Evolutionary conservation across 2,888 invertebrate genomes (phyloP), one percentile per base, ranked within the genome.

Genomic region (Cataglyphis albicans): DNA sequence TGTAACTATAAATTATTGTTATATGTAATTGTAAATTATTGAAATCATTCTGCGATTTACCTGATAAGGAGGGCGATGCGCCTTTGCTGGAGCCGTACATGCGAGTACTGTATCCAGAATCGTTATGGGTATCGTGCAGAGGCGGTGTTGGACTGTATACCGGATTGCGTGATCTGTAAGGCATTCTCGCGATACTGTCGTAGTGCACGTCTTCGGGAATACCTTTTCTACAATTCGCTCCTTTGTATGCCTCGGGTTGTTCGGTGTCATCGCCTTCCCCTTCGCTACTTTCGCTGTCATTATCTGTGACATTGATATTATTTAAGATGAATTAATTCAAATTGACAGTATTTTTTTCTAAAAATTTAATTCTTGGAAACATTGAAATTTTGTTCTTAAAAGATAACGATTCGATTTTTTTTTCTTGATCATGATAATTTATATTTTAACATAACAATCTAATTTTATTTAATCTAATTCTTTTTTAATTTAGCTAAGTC

Each of bases 101-200:
- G 92, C 97, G 97, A 57, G 98, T 98, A 91, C 97, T 97, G 93
- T 98, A 98, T 0, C 98, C 98, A 0, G 98, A 98, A 94, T 98
- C 98, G 88, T 98, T 97, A 93, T 97, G 98, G 0, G 96, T 96
- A 90, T 97, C 97, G 93, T 88, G 94, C 90, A 87, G 93, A 82
- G 86, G 94, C 67, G 93, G 90, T 9, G 95, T 95, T 2, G 96
- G 95, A 87, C 95, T 95, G 91, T 96, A 96, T 75, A 96, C 95
- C 3, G 95, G 95, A 86, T 94, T 95, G 72, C 95, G 93, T 72
- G 95, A 95, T 81, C 95, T 91, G 86, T 93, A 93, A 64, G 93
- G 93, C 93, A 93, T 91, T 84, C 91, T 91, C 48, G 93, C 93
- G 64, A 93, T 93, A 21, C 91, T 92, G 88, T 93, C 92, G 86